These are phyloP conservation scores for Hippopotamyrus pictus DNA, from an alignment of 2,797 vertebrate genomes.

Conservation along the genomic window DNA sequence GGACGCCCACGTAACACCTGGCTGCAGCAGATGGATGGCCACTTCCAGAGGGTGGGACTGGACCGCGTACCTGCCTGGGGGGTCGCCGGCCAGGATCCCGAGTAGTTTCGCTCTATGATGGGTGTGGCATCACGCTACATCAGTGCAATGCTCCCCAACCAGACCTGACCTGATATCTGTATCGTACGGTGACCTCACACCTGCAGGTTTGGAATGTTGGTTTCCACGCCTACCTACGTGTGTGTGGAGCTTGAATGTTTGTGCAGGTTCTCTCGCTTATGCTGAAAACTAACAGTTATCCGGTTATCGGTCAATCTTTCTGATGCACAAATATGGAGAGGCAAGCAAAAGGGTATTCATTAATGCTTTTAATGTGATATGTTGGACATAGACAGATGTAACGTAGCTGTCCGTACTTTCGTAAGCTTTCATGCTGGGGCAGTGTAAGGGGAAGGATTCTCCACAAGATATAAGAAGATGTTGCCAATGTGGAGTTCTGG, in stretches of 20 bases:
- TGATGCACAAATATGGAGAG: not conserved
- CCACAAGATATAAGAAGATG: not conserved
- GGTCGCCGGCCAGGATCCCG: accelerated
- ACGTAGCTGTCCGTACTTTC: not conserved
- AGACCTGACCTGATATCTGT: not conserved
- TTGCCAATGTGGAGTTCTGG: not conserved
- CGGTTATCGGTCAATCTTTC: not conserved
- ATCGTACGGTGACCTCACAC: not conserved
- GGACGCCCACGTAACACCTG: not conserved
- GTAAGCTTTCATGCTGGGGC: not conserved
- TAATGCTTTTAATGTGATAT: not conserved
- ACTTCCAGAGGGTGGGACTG: not conserved
- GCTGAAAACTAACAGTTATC: not conserved
- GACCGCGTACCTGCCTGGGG: not conserved
- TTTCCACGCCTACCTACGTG: not conserved
- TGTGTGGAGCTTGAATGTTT: not conserved
- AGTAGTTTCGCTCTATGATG: not conserved
- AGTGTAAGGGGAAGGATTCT: not conserved
- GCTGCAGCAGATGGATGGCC: not conserved
- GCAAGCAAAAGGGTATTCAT: not conserved
- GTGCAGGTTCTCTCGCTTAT: not conserved
- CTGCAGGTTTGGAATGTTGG: not conserved
- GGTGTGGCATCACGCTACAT: not conserved
- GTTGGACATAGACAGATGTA: not conserved
- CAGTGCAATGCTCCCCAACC: not conserved